phyloP scores from a whole-genome alignment of 2,797 vertebrate species.

The Ciconia nigra region DNA sequence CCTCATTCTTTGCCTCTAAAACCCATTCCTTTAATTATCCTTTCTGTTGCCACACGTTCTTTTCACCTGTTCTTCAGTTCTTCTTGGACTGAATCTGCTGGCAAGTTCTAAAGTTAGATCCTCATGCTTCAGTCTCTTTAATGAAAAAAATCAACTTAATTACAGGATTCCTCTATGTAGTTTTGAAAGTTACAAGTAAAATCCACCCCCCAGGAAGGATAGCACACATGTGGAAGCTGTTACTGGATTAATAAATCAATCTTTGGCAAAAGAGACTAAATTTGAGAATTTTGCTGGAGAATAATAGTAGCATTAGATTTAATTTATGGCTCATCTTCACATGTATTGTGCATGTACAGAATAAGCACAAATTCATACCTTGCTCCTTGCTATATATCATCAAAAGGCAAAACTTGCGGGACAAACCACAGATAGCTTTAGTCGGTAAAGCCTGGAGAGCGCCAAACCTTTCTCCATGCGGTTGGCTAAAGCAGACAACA shows the following conservation, averaged over 20 bases:
- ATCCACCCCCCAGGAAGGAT: not conserved
- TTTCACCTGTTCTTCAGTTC: not conserved
- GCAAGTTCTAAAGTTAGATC: not conserved
- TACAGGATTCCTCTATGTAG: not conserved
- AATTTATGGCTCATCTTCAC: not conserved
- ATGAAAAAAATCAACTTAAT: not conserved
- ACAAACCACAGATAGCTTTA: constrained; percentile 92
- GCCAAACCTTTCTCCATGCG: constrained; percentile 92
- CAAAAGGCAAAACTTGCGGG: constrained; percentile 95
- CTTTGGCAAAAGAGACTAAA: not conserved
- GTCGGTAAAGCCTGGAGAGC: constrained; percentile 93
- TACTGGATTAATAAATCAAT: not conserved
- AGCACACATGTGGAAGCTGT: not conserved
- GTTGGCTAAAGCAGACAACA: constrained; percentile 96
- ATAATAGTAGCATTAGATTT: not conserved
- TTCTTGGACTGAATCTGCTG: not conserved
- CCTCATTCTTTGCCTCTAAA: not conserved
- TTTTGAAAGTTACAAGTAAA: not conserved
- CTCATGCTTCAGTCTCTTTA: not conserved
- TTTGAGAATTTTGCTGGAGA: not conserved
- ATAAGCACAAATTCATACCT: constrained; percentile 75
- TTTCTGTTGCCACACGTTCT: not conserved
- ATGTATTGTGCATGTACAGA: not conserved
- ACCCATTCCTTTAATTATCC: not conserved
- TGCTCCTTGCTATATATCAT: constrained; percentile 99